Evolutionary conservation across 2,888 invertebrate species (phyloP).

Genomic region (Dyspetes luteomarginatus): DNA sequence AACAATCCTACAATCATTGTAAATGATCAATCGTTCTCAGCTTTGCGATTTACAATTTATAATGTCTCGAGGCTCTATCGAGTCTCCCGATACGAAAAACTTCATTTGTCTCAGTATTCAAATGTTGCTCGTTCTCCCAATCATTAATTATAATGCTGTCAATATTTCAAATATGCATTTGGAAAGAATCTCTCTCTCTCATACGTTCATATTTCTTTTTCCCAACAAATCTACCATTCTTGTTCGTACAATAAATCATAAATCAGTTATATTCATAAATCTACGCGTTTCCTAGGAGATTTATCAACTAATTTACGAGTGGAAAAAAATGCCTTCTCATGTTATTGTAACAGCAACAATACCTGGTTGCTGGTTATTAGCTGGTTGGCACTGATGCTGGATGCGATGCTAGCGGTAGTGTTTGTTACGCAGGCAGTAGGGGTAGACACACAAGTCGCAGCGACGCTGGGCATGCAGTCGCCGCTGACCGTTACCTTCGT

Average conservation of each 20-base stretch:
- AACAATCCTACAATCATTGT: background rate
- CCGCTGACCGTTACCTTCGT: slow-evolving; percentile 91
- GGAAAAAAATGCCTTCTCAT: slow-evolving; percentile 49
- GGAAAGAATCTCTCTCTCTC: background rate
- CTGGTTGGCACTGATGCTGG: slow-evolving; percentile 84
- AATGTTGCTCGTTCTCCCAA: no score
- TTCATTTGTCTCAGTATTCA: no score
- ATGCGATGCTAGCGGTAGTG: slow-evolving; percentile 83
- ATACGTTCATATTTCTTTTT: slow-evolving; percentile 10
- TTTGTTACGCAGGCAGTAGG: slow-evolving; percentile 83
- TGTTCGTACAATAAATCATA: slow-evolving; percentile 6
- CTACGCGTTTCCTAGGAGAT: background rate
- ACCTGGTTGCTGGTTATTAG: slow-evolving; percentile 83
- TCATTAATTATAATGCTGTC: no score
- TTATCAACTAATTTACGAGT: slow-evolving; percentile 9
- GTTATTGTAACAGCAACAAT: slow-evolving; percentile 73
- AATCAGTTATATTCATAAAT: background rate
- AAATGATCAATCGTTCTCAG: background rate
- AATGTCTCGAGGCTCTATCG: no score
- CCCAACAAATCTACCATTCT: background rate
- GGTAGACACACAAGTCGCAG: slow-evolving; percentile 82
- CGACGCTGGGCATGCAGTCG: slow-evolving; percentile 85
- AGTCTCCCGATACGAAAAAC: no score
- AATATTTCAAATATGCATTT: slow-evolving; percentile 10
- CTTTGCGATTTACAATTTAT: no score